Base-by-base conservation (phyloP, 2,113 vertebrate genomes). In the Dendrocopos noguchii region DNA sequence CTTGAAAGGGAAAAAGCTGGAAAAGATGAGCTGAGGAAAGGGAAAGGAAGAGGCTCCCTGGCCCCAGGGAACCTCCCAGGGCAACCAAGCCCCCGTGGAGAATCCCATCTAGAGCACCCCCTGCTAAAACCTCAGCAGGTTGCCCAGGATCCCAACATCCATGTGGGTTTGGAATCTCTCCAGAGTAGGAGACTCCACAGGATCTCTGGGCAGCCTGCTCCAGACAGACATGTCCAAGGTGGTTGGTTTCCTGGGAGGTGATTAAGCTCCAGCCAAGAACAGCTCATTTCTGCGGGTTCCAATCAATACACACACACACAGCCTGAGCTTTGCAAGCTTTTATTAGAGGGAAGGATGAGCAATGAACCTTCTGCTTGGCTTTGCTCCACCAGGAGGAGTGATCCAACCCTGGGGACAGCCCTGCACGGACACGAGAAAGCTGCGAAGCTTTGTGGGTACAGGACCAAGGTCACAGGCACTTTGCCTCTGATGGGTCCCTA, bases 301-400 rank as follows among this genome's bases (percentile, higher is more conserved):
- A n/a, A 74, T 47, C 71, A 47, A 68, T 6, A 11, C 55, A 76
- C 27, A 81, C 27, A 81, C 63, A 76, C 80, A 15, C 65, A 52
- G 36, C 14, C 66, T 0, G 27, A 88, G 67, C 7, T 90, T 68
- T 87, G 36, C 1, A 77, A 75, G 68, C 71, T 34, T 96, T 95
- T 91, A 96, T 95, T 94, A 44, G 18, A 52, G 46, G 90, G 67
- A 52, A 59, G 46, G 84, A 66, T 12, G 47, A 61, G 44, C 79
- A 19, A 33, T 0, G 12, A 34, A 60, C 12, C n/a, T 50, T 19
- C 70, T 6, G 72, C 8, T 20, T n/a, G 22, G 53, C 33, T 18
- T 46, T 31, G 20, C 46, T 70, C 16, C 73, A 42, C 36, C 2
- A 2, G 71, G 24, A 27, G 5, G 3, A 47, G 42, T 25, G 12